Evolutionary conservation across 2,113 vertebrate species (phyloP).

Genomic region (Channa argus): DNA sequence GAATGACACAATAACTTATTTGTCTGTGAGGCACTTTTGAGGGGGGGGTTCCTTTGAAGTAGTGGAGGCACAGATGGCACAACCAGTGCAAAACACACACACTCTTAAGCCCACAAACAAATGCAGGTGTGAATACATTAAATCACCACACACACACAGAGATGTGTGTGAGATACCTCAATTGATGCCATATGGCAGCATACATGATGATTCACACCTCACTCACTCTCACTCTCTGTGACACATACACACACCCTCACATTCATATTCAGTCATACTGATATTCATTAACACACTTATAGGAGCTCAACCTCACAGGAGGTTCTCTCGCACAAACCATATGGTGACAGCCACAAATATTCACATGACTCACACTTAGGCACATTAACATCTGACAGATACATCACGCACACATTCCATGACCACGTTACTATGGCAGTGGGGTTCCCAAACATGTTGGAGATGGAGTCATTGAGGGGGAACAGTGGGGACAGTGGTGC

Average conservation of each 20-base stretch:
- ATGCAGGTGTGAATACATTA: slow-evolving; percentile 18
- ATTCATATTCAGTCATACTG: neutral
- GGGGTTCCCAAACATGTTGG: too few species aligned
- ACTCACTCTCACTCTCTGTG: neutral
- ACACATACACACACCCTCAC: neutral
- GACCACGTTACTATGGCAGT: too few species aligned
- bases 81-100: slow-evolving; percentile 37
- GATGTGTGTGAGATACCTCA: slow-evolving; percentile 1
- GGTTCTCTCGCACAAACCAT: too few species aligned
- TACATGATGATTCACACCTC: slow-evolving; percentile 6
- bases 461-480: too few species aligned
- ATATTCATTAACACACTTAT: slow-evolving; percentile 21
- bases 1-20: slow-evolving; percentile 75
- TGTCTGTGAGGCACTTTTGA: slow-evolving; percentile 55
- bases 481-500: too few species aligned
- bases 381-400: neutral
- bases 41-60: slow-evolving; percentile 67
- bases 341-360: too few species aligned
- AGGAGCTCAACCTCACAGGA: neutral
- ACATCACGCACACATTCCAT: neutral
- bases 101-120: slow-evolving; percentile 18
- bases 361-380: neutral
- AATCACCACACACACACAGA: slow-evolving; percentile 13
- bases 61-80: slow-evolving; percentile 70
- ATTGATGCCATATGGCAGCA: slow-evolving; percentile 25